Evolutionary conservation across 1,140 invertebrate species (phyloP).

Genomic region (Temnothorax curvispinosus): DNA sequence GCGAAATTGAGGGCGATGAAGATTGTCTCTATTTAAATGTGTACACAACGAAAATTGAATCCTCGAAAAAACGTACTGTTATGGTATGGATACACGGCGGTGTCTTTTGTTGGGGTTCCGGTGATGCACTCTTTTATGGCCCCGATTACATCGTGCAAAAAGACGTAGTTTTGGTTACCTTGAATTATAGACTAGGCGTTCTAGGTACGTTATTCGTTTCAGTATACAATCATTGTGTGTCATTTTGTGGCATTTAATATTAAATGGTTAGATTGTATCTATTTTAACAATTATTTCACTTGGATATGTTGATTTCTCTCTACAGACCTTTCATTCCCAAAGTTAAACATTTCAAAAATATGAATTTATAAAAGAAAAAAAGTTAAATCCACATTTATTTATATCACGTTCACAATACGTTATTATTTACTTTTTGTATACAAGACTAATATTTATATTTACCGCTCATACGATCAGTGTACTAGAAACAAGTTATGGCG

Average conservation of each 20-base stretch:
- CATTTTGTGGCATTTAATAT: background rate
- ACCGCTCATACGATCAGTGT: background rate
- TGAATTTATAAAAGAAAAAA: background rate
- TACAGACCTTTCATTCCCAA: too few species aligned
- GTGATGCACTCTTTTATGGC: constrained; percentile 78
- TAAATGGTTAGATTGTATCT: background rate
- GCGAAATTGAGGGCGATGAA: constrained; percentile 83
- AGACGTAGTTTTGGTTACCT: constrained; percentile 86
- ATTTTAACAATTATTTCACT: background rate
- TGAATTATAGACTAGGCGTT: constrained; percentile 87
- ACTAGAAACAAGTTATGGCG: background rate
- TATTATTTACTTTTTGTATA: background rate
- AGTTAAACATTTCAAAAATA: too few species aligned
- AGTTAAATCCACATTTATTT: background rate
- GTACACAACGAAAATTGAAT: constrained; percentile 87
- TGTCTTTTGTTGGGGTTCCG: constrained; percentile 85
- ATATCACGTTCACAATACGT: background rate
- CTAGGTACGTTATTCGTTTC: constrained; percentile 80
- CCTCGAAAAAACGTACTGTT: constrained; percentile 74
- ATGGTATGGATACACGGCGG: constrained; percentile 88
- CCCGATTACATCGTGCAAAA: constrained; percentile 86
- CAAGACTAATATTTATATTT: background rate
- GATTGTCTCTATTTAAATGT: constrained; percentile 96
- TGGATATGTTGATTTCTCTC: background rate
- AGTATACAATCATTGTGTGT: background rate